A percentile compares a stretch with the other conserved stretches of the same genome.
Conservation (phyloP, 2,888 invertebrate species). For the Trichacis sp. region DNA sequence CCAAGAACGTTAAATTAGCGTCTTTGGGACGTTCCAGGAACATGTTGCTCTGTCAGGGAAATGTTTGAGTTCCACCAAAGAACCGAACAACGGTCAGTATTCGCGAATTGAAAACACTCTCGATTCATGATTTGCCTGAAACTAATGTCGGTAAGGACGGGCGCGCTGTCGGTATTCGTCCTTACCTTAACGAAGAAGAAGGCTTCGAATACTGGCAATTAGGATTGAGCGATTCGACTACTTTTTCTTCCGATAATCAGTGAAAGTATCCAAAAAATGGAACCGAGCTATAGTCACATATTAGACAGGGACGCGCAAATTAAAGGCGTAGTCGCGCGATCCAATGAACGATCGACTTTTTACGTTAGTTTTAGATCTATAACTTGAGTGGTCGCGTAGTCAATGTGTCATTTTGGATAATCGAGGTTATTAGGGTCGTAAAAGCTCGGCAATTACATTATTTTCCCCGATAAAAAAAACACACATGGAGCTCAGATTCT, state of each 20-base stretch:
- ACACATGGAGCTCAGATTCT: conserved; percentile 6
- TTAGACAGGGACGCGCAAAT: conserved; percentile 28
- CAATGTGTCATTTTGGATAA: conserved; percentile 24
- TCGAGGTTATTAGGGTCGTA: conserved; percentile 13
- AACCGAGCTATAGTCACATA: conserved; percentile 37
- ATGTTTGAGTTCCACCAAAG: too few relatives aligned
- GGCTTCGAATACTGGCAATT: conserved; percentile 38
- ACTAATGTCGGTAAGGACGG: too few relatives aligned
- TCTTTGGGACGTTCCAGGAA: too few relatives aligned
- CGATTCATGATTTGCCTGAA: too few relatives aligned
- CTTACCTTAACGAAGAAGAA: too few relatives aligned
- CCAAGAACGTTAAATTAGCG: too few relatives aligned
- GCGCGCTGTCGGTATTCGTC: too few relatives aligned
- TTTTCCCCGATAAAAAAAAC: background rate
- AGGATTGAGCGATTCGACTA: conserved; percentile 40
- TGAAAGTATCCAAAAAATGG: conserved; percentile 46
- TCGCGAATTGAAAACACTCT: too few relatives aligned
- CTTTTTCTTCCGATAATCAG: conserved; percentile 44
- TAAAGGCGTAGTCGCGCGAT: conserved; percentile 30
- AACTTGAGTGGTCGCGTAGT: too few relatives aligned
- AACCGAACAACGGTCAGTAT: too few relatives aligned
- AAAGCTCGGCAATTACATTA: conserved; percentile 1
- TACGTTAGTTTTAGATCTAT: conserved; percentile 37
- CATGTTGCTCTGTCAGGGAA: too few relatives aligned
- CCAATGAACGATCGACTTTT: conserved; percentile 35